Percentiles rank a stretch among this genome's conserved stretches.
Conservation (phyloP, 2,797 vertebrate species). For the Gymnothorax reevesii region DNA sequence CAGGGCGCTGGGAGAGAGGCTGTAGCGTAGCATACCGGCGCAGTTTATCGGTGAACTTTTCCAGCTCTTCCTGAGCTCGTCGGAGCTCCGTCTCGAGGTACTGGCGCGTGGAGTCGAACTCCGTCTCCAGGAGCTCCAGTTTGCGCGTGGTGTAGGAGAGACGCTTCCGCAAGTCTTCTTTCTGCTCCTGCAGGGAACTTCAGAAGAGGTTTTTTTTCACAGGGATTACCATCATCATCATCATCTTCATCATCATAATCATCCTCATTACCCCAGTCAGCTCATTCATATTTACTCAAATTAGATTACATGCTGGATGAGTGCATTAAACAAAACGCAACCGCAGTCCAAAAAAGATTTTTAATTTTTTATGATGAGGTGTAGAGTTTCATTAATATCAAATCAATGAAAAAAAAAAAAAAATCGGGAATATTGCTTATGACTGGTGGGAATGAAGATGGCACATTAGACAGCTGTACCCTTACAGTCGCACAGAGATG, state of each 20-base stretch:
- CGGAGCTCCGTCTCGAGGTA: conserved; percentile 94
- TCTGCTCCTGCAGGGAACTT: conserved; percentile 93
- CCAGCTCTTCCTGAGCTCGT: conserved; percentile 91
- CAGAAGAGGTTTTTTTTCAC: conserved; percentile 41
- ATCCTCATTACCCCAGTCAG: not conserved
- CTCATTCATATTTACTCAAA: not conserved
- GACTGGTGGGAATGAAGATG: not conserved
- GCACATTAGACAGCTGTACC: not conserved
- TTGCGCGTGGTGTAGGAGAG: conserved; percentile 91
- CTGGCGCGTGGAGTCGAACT: conserved; percentile 92
- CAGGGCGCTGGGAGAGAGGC: not conserved
- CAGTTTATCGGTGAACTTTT: conserved; percentile 94
- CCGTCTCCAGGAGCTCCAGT: conserved; percentile 91
- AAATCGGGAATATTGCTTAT: not conserved
- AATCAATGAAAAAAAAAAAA: not conserved
- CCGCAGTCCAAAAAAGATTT: not conserved
- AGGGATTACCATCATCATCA: not conserved
- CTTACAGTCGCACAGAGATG: not conserved
- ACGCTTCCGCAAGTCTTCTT: conserved; percentile 92
- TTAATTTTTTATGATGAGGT: not conserved
- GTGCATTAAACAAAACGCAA: not conserved
- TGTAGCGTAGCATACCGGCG: conserved; percentile 74
- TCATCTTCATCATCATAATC: not conserved
- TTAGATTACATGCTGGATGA: not conserved
- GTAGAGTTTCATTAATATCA: not conserved